Conservation (phyloP, 2,888 invertebrate species). For the Eupithecia vulgata region DNA sequence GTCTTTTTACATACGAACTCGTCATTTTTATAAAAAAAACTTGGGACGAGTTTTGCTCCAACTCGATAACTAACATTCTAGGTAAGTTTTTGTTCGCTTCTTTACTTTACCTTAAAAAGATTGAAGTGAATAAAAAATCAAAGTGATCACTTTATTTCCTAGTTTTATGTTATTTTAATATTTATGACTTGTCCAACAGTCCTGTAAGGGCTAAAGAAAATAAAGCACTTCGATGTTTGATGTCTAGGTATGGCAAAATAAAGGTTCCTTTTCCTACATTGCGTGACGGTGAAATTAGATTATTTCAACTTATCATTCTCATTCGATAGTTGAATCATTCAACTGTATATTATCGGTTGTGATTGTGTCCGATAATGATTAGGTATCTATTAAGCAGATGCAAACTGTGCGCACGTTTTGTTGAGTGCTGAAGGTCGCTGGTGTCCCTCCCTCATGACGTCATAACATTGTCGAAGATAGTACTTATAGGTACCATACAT, state of each 20-base stretch:
- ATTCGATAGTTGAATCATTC: neutral
- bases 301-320: neutral
- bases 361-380: neutral
- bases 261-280: neutral
- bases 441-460: neutral
- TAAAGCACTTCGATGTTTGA: too few relatives aligned
- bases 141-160: too few relatives aligned
- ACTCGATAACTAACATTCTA: too few relatives aligned
- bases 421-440: neutral
- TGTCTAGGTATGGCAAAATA: neutral
- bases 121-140: too few relatives aligned
- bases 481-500: neutral
- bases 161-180: too few relatives aligned
- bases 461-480: neutral
- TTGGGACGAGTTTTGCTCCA: too few relatives aligned
- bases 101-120: too few relatives aligned
- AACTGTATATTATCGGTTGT: neutral
- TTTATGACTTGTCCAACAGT: too few relatives aligned
- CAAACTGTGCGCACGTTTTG: constrained; percentile 6
- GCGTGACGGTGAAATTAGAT: neutral
- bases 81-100: too few relatives aligned
- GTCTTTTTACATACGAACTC: too few relatives aligned
- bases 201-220: too few relatives aligned
- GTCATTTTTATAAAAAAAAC: too few relatives aligned
- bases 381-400: neutral